Evolutionary conservation across 2,888 invertebrate species (phyloP).

Genomic region (Drosophila leonis): DNA sequence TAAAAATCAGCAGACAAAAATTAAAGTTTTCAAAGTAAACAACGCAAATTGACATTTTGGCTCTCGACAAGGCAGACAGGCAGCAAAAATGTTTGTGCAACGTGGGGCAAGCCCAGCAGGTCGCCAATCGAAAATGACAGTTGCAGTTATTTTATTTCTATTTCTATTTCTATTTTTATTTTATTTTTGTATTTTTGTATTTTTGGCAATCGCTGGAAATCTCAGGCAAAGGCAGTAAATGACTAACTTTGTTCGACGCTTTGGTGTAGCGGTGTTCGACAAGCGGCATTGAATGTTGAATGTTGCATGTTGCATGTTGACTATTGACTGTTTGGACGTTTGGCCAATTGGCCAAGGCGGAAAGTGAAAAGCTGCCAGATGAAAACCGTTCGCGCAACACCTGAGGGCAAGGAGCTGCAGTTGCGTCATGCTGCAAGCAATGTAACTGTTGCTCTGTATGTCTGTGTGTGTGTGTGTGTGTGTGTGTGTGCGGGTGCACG

Average conservation of each 20-base stretch:
- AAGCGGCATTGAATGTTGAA: conserved; percentile 62
- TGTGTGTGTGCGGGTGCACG: conserved; percentile 69
- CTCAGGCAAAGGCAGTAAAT: conserved; percentile 64
- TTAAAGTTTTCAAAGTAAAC: conserved; percentile 77
- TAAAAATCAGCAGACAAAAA: conserved; percentile 58
- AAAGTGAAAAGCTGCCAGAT: conserved; percentile 76
- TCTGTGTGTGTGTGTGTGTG: conserved; percentile 9
- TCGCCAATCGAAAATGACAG: conserved; percentile 82
- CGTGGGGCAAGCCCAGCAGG: conserved; percentile 77
- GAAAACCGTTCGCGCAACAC: conserved; percentile 65
- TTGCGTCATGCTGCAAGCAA: conserved; percentile 63
- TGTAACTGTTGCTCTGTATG: conserved; percentile 13
- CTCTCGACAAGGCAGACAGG: conserved; percentile 63
- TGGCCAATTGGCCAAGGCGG: conserved; percentile 58
- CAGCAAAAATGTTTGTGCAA: conserved; percentile 56
- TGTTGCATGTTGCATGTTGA: conserved; percentile 45
- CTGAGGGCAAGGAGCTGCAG: conserved; percentile 79
- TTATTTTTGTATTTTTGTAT: not conserved
- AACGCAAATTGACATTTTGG: conserved; percentile 79
- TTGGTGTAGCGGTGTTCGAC: conserved; percentile 55
- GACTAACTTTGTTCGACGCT: conserved; percentile 68
- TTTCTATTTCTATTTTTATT: conserved; percentile 24
- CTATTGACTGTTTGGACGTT: conserved; percentile 35
- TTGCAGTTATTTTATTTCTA: conserved; percentile 72
- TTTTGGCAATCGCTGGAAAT: conserved; percentile 48